Percentiles rank a stretch among this genome's conserved stretches.
These are phyloP conservation scores for Anolis apletophallus DNA, from an alignment of 2,797 vertebrate genomes.

Conservation along the genomic window DNA sequence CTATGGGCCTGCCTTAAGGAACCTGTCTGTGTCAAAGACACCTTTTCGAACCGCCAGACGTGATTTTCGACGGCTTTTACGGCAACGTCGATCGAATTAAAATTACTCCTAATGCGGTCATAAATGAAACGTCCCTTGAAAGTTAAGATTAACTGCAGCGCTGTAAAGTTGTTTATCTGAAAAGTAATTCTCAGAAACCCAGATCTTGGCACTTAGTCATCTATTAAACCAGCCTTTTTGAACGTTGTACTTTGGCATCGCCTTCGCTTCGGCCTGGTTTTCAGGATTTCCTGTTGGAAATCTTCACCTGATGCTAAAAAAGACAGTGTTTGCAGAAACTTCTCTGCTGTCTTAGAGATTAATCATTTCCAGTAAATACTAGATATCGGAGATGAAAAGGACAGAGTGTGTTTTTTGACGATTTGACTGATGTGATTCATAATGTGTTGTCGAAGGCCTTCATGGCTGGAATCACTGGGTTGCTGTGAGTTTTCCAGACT, in stretches of 20 bases:
- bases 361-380: slow-evolving; percentile 51
- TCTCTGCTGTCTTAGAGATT: slow-evolving; percentile 58
- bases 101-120: slow-evolving; percentile 81
- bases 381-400: slow-evolving; percentile 40
- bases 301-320: not conserved
- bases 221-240: slow-evolving; percentile 87
- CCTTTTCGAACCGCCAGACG: slow-evolving; percentile 59
- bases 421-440: not conserved
- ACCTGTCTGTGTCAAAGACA: not conserved
- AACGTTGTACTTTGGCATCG: slow-evolving; percentile 80
- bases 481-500: no score
- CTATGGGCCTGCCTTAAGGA: not conserved
- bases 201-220: slow-evolving; percentile 87
- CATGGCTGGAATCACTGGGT: no score
- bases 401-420: slow-evolving; percentile 9
- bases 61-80: slow-evolving; percentile 72
- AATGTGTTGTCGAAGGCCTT: not conserved
- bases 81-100: slow-evolving; percentile 80
- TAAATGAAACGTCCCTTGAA: slow-evolving; percentile 85
- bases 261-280: slow-evolving; percentile 46
- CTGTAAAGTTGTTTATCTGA: slow-evolving; percentile 94
- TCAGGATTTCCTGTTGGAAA: slow-evolving; percentile 66
- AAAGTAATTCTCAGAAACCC: slow-evolving; percentile 83
- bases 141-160: slow-evolving; percentile 82
- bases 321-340: slow-evolving; percentile 52